Evolutionary conservation across 2,888 invertebrate genomes (phyloP), one percentile per base, ranked within the genome.

Genomic region (Syrista parreyssii): DNA sequence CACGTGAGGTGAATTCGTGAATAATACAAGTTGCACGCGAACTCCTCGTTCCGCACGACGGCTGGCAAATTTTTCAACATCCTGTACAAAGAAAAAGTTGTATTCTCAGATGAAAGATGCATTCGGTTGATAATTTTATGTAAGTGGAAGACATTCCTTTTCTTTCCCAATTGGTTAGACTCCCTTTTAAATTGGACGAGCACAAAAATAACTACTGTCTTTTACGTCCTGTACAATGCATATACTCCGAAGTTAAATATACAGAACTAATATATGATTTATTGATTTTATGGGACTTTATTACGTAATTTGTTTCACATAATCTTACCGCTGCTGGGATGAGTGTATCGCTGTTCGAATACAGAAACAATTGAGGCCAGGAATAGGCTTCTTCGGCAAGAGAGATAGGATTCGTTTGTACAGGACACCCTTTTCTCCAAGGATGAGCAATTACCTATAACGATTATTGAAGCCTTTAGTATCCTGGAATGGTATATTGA

Each of bases 1-100:
- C 0, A 96, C 96, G 90, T 96, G 96, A n/a, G 94, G 94, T 12
- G 96, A 95, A 86, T 94, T 94, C 78, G 95, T 94, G 90, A 95
- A 96, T 79, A 94, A 93, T 68, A 94, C 92, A 40, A 93, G 92
- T 33, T 93, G 93, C 0, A 95, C 94, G 79, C 93, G 92, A 0
- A 95, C 93, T 12, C 95, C 95, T 72, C 93, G 91, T 77, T 92
- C 92, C 78, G 93, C 92, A 6, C 95, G 92, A 79, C 93, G 92
- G 68, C 92, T 92, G 12, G 94, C 93, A 86, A 96, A 95, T 80
- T 94, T 93, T 88, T 95, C 95, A 78, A 96, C 93, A 88, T 95
- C 95, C 92, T 94, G 85, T 77, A 88, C 89, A 82, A 78, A 80
- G 80, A 78, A 77, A 74, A 80, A 68, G 40, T 40, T 40, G 23